Percentiles rank a stretch among this genome's conserved stretches.
Evolutionary conservation across 1,140 invertebrate species (phyloP).

Genomic region (Sycophila sp.): DNA sequence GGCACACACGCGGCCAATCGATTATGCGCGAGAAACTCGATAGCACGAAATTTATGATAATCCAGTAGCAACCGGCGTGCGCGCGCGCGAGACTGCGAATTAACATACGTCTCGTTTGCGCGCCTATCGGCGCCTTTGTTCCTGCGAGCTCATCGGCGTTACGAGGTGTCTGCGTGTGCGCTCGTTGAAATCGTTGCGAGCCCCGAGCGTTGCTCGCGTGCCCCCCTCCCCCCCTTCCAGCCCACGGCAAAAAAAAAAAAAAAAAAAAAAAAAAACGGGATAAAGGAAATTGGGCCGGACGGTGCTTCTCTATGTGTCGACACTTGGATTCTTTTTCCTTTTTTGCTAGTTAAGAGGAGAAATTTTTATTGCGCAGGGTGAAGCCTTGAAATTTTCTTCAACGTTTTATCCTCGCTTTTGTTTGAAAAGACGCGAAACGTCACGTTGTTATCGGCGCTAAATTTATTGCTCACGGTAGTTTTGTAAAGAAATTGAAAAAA

Average conservation of each 20-base stretch:
- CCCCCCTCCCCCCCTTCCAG: too few species aligned
- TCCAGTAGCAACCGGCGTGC: not conserved
- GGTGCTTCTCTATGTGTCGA: not conserved
- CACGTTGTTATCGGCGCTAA: too few species aligned
- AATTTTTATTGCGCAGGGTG: too few species aligned
- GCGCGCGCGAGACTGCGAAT: not conserved
- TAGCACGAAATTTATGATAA: constrained; percentile 18
- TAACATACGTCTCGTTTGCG: not conserved
- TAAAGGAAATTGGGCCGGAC: not conserved
- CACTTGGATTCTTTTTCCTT: too few species aligned
- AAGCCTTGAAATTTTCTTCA: too few species aligned
- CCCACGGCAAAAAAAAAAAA: too few species aligned
- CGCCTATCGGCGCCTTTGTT: constrained; percentile 13
- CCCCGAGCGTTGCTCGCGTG: not conserved
- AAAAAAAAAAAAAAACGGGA: not conserved
- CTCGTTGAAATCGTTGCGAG: constrained; percentile 53
- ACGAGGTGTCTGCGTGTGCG: constrained; percentile 46
- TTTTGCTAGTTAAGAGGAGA: too few species aligned
- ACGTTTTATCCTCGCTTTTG: too few species aligned
- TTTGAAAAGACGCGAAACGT: too few species aligned
- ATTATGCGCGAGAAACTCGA: constrained; percentile 10
- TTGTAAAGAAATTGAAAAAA: too few species aligned
- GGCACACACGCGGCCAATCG: not conserved
- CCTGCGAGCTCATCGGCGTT: not conserved
- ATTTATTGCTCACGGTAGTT: too few species aligned